Percentiles rank a stretch among this genome's conserved stretches.
Evolutionary conservation across 1,140 invertebrate genomes (phyloP).

Genomic region (Batillaria attramentaria): DNA sequence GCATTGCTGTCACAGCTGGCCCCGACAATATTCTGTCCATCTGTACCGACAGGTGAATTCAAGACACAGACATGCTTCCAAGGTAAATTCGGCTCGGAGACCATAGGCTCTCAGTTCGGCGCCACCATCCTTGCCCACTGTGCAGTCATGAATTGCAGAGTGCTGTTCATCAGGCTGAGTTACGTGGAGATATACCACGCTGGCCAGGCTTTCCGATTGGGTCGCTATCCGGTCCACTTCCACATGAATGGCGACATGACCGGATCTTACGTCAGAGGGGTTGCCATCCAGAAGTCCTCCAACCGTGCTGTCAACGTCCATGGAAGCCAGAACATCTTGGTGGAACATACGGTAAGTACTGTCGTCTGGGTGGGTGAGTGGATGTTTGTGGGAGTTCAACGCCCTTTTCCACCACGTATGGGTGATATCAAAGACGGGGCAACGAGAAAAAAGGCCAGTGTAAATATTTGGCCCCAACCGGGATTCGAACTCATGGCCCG

Average conservation of each 20-base stretch:
- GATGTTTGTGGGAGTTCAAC: too few species aligned
- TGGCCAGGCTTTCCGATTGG: conserved; percentile 69
- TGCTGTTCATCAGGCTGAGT: conserved; percentile 35
- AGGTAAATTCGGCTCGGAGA: conserved; percentile 67
- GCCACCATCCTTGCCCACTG: conserved; percentile 62
- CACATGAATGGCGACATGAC: conserved; percentile 65
- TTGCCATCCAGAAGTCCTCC: conserved; percentile 64
- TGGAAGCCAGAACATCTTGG: conserved; percentile 56
- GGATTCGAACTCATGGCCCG: too few species aligned
- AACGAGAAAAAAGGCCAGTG: too few species aligned
- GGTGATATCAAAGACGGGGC: too few species aligned
- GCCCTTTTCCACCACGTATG: too few species aligned
- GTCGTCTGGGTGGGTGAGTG: too few species aligned
- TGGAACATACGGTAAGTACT: conserved; percentile 30
- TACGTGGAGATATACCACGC: conserved; percentile 59
- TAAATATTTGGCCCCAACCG: too few species aligned
- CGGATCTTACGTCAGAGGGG: conserved; percentile 63
- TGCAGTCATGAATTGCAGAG: conserved; percentile 44
- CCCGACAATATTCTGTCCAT: not conserved
- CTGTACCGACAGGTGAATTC: conserved; percentile 62
- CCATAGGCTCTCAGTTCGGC: conserved; percentile 65
- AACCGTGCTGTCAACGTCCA: conserved; percentile 70
- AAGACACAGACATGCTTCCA: conserved; percentile 65
- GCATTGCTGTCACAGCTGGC: too few species aligned
- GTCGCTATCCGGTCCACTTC: conserved; percentile 69